Evolutionary conservation across 2,797 vertebrate species (phyloP), one percentile per base, ranked within the genome.

Genomic region (Fistularia commersonii): DNA sequence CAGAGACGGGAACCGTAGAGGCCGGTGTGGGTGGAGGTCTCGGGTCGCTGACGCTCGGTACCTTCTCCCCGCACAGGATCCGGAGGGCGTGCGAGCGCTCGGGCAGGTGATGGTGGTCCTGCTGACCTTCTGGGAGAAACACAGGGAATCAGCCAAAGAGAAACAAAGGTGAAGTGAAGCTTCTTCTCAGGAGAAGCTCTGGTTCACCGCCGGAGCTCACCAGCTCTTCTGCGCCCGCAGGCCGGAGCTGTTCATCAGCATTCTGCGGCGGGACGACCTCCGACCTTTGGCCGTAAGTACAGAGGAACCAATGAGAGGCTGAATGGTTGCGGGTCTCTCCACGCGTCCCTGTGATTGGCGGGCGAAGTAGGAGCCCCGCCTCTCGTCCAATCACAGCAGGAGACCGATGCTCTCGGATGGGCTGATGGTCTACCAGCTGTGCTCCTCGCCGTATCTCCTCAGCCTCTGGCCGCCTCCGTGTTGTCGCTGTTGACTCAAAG

Each of bases 381-480:
- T 23, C 23, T 23, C 23, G 23, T 4, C 23, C 23, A 23, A 23
- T 23, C 23, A 23, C 23, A 23, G 23, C 23, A n/a, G n/a, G n/a
- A n/a, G n/a, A n/a, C n/a, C n/a, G n/a, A n/a, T n/a, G n/a, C n/a
- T n/a, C n/a, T n/a, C n/a, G n/a, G n/a, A n/a, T n/a, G n/a, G 23
- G 4, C 23, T 23, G 23, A 23, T 23, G 23, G 2, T 23, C 23
- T 4, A 23, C 23, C 23, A 23, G 23, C 23, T 23, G 23, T 4
- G 23, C 23, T 23, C 23, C 23, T n/a, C 8, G 15, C 39, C 10
- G 6, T 42, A 9, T 44, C 68, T 66, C 34, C 59, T 54, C 42
- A 98, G 96, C 89, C 90, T 67, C 88, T 92, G 11, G 92, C 93
- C 45, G 92, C 92, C 34, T 87, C 87, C 39, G 72, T 94, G 23